Percentiles rank a stretch among this genome's conserved stretches.
phyloP scores from a whole-genome alignment of 1,140 invertebrate species.

The Cryptotermes secundus region DNA sequence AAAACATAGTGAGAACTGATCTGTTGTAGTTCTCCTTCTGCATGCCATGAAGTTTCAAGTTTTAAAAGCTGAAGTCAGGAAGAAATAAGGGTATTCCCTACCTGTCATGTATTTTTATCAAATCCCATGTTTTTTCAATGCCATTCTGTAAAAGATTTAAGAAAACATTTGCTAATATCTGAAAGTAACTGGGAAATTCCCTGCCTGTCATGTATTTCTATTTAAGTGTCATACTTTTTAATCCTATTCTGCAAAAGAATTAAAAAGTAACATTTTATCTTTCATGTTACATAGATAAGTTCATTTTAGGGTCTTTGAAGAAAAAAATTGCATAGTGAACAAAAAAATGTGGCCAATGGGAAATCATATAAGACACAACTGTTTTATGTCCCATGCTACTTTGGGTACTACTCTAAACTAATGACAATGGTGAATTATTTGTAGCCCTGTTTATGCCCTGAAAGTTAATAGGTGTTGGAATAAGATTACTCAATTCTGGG shows the following conservation, averaged over 20 bases:
- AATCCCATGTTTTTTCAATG: conserved; percentile 1
- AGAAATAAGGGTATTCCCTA: neutral
- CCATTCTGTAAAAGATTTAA: conserved; percentile 8
- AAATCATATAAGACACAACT: neutral
- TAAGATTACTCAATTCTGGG: too few species aligned
- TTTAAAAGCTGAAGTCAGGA: too few species aligned
- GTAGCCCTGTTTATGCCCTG: too few species aligned
- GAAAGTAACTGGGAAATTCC: neutral
- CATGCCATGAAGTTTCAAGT: too few species aligned
- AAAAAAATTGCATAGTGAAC: too few species aligned
- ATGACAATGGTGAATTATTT: too few species aligned
- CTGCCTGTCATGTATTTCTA: conserved; percentile 21
- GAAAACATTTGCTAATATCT: too few species aligned
- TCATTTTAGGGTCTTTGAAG: neutral
- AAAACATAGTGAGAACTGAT: too few species aligned
- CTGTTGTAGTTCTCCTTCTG: too few species aligned
- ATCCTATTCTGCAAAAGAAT: neutral
- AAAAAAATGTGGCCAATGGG: neutral
- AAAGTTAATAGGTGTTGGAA: too few species aligned
- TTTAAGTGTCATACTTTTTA: neutral
- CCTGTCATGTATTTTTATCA: conserved; percentile 29
- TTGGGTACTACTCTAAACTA: too few species aligned
- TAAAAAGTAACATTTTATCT: neutral
- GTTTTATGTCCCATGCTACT: too few species aligned
- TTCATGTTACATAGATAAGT: neutral